Base-by-base conservation (phyloP, 2,113 vertebrate genomes). In the Gambusia affinis region DNA sequence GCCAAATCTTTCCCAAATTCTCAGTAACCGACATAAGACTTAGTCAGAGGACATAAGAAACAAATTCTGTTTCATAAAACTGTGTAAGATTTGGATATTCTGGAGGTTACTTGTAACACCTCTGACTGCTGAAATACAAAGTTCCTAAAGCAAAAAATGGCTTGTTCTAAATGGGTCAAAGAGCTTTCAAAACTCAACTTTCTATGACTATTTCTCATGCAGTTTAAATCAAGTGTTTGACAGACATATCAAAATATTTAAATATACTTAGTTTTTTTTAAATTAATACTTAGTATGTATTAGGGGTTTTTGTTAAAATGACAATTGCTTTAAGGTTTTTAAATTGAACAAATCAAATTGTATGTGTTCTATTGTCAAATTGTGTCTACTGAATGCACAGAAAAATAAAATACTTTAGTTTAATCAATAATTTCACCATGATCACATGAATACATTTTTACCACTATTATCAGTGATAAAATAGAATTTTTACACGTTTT, bases 11-110 rank as follows among this genome's bases (percentile, higher is more conserved):
- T 78, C 24, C 57, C 60, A 60, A 24, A 60, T 60, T 14, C 28
- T 4, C n/a, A 30, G 27, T 33, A 19, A 69, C 22, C 30, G 3
- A 44, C 54, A 10, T 42, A 35, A 31, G 0, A 62, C 10, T 60
- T n/a, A 22, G 30, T 44, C 42, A 62, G 19, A 14, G 54, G 72
- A 60, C 70, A 17, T 79, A 64, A 82, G 12, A 22, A 60, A 22
- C 44, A 44, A 39, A 60, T 27, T 64, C 35, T 69, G 0, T 10
- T 12, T 8, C 27, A 62, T 3, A 66, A 7, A 71, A 30, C 28
- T 57, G 35, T 75, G 39, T 28, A 28, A 8, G 24, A n/a, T 22
- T 17, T 8, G 51, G 39, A 57, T 78, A 8, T 22, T 60, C 33
- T 60, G 29, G 1, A 51, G 44, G n/a, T 77, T 4, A 39, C 64